Conservation (phyloP, 2,113 vertebrate genomes). For the Lates calcarifer region DNA sequence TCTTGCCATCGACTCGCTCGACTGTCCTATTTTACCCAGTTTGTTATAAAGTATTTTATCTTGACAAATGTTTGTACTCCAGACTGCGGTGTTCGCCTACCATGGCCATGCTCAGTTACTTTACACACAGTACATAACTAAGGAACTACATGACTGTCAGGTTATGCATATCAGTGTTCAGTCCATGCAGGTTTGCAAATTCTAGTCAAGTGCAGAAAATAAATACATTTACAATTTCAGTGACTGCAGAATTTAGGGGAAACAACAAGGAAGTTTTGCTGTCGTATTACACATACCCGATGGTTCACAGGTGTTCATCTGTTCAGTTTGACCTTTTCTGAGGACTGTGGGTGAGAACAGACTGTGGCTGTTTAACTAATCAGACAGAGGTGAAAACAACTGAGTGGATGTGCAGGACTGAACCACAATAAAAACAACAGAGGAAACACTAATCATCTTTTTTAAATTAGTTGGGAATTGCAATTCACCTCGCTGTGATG, state of each 20-base stretch:
- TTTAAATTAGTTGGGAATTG: neutral
- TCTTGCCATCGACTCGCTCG: neutral
- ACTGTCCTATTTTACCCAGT: neutral
- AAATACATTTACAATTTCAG: neutral
- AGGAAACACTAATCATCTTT: neutral
- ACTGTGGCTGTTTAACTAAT: neutral
- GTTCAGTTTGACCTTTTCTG: constrained; percentile 2
- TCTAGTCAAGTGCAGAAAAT: neutral
- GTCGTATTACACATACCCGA: neutral
- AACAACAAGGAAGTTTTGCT: neutral
- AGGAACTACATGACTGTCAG: neutral
- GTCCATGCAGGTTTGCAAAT: constrained; percentile 1
- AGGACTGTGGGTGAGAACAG: neutral
- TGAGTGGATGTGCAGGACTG: neutral
- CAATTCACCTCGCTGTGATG: neutral
- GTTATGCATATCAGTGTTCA: neutral
- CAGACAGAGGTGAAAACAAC: neutral
- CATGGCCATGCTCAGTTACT: neutral
- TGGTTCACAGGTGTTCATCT: constrained; percentile 4
- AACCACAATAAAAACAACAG: neutral
- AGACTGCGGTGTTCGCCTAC: neutral
- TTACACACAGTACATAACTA: neutral
- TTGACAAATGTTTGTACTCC: neutral
- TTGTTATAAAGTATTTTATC: constrained; percentile 4
- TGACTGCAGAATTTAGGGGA: neutral